Evolutionary conservation across 2,113 vertebrate species (phyloP).

Genomic region (Morphnarchus princeps): DNA sequence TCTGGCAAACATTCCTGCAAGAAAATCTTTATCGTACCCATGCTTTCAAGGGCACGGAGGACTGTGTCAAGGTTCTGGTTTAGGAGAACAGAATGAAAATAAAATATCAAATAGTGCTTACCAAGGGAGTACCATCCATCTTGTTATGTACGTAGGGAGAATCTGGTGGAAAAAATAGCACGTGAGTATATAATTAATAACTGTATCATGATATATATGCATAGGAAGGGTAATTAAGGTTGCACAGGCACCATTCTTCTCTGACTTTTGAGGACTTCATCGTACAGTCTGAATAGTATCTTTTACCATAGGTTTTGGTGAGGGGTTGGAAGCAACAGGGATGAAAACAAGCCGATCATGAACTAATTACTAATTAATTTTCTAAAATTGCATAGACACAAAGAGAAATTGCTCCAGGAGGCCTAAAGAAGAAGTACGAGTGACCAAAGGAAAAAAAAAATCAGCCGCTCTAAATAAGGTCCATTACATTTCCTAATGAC

Average conservation of each 20-base stretch:
- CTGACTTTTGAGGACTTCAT: neutral
- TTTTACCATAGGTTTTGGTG: neutral
- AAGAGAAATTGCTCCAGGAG: neutral
- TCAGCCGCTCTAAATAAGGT: neutral
- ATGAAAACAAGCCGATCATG: neutral
- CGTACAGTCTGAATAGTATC: neutral
- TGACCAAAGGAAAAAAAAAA: neutral
- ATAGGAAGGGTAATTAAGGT: neutral
- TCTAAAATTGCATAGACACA: neutral
- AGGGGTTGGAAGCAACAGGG: neutral
- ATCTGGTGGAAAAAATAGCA: neutral
- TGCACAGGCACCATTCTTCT: neutral
- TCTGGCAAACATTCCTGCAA: neutral
- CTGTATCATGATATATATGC: neutral
- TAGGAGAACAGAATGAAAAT: conserved; percentile 18
- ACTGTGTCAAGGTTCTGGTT: neutral
- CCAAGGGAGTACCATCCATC: neutral
- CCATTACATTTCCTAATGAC: neutral
- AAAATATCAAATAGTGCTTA: neutral
- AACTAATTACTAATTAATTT: neutral
- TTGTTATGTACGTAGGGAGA: neutral
- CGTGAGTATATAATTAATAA: neutral
- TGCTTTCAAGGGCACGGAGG: neutral
- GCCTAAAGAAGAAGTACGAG: neutral
- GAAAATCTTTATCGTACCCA: neutral